phyloP scores from a whole-genome alignment of 2,888 invertebrate species.

The Lysandra coridon region DNA sequence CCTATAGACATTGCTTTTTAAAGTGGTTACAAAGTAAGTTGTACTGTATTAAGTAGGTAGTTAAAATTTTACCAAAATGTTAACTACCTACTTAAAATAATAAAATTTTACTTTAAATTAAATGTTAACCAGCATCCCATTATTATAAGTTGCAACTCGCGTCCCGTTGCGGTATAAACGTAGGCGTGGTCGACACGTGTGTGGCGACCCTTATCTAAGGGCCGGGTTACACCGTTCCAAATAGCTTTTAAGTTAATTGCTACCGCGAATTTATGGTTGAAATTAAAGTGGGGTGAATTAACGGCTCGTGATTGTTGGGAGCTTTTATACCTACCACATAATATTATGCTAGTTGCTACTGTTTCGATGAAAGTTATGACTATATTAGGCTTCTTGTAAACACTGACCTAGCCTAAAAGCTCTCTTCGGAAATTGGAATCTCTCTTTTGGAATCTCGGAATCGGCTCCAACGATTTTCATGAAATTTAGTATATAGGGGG shows the following conservation, averaged over 20 bases:
- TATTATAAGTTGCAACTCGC: constrained; percentile 21
- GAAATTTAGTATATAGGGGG: too few relatives aligned
- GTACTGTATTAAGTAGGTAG: not conserved
- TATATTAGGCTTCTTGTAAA: not conserved
- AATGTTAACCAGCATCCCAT: constrained; percentile 25
- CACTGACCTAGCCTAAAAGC: not conserved
- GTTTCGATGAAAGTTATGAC: not conserved
- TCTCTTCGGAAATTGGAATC: too few relatives aligned
- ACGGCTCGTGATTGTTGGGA: constrained; percentile 29
- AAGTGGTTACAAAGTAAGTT: not conserved
- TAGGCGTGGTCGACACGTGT: constrained; percentile 72
- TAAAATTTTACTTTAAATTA: not conserved
- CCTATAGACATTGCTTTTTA: not conserved
- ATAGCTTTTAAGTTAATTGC: constrained; percentile 67
- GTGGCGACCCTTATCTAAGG: constrained; percentile 67
- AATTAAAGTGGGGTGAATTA: constrained; percentile 45
- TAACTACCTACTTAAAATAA: too few relatives aligned
- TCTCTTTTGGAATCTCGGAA: too few relatives aligned
- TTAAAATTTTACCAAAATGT: too few relatives aligned
- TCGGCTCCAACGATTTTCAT: too few relatives aligned
- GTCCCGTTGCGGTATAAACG: constrained; percentile 57
- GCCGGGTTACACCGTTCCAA: constrained; percentile 56
- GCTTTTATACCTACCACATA: not conserved
- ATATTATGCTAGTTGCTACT: not conserved
- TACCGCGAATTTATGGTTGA: constrained; percentile 57